Base-by-base conservation (phyloP, 2,797 vertebrate genomes). In the Acanthornis magna region DNA sequence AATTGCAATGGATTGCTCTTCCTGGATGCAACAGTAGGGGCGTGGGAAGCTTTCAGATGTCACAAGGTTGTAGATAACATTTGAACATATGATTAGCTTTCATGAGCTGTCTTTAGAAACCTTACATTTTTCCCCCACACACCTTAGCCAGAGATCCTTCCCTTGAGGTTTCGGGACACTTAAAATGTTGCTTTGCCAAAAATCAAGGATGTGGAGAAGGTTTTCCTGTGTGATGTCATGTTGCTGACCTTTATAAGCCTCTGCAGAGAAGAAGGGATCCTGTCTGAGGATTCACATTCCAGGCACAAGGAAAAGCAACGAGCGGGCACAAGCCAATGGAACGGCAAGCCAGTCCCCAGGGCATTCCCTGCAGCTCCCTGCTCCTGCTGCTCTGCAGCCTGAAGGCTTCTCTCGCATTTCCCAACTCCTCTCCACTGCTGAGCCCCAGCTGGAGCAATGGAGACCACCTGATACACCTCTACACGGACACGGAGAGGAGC, bases 381-480 rank as follows among this genome's bases (percentile, higher is more conserved):
- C 93, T 98, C 65, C 82, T 97, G 60, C 40, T 97, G 4, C 90
- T 98, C 45, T 98, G 98, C 73, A 97, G 97, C 36, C 63, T 98
- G 89, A 95, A 95, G 63, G 51, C 95, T 27, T 93, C 89, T 32
- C 90, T 97, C 7, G 95, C 98, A 71, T 98, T 97, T 55, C 98
- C 98, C 23, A 98, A 99, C 58, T 96, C 97, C 14, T 99, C 99
- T 32, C 99, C 99, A 0, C 97, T 99, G 92, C 97, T 99, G 17
- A 97, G 97, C 74, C 98, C 98, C 95, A 98, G 97, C 97, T 99
- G 99, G 99, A 98, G 98, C 2, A 98, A 97, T 61, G 98, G 98
- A 70, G 98, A 98, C 84, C 97, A 77, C 94, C 98, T 98, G 94
- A 94, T 98, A 42, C 99, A 99, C 97, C 98, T 99, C 95, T 99